These are phyloP conservation scores for Gadus chalcogrammus DNA, from an alignment of 2,113 vertebrate genomes.

Conservation along the genomic window DNA sequence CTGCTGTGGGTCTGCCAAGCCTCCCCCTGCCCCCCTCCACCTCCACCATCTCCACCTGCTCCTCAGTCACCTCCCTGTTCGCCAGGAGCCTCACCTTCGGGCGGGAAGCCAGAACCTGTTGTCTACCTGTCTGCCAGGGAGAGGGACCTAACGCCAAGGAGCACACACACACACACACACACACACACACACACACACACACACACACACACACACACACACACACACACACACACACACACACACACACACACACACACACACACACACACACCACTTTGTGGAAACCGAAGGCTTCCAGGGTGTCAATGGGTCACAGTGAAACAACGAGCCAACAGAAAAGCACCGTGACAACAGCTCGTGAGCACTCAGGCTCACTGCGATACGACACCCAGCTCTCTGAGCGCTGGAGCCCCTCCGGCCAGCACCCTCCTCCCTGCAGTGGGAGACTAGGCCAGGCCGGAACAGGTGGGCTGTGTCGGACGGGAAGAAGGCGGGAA, in stretches of 20 bases:
- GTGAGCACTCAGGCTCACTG: too few relatives aligned
- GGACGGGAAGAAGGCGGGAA: conserved; percentile 40
- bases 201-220: conserved; percentile 3
- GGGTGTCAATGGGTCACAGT: too few relatives aligned
- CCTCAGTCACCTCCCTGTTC: neutral
- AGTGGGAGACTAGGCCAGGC: too few relatives aligned
- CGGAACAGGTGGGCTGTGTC: too few relatives aligned
- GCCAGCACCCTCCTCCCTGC: conserved; percentile 26
- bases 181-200: too few relatives aligned
- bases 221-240: neutral
- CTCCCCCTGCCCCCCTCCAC: neutral
- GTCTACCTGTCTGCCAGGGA: neutral
- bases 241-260: neutral
- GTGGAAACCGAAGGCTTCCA: too few relatives aligned
- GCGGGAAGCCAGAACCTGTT: conserved; percentile 3
- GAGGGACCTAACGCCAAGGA: neutral
- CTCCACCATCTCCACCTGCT: too few relatives aligned
- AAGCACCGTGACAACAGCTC: too few relatives aligned
- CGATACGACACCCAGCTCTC: conserved; percentile 15
- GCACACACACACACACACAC: conserved; percentile 12
- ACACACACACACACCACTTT: too few relatives aligned
- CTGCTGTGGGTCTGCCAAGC: conserved; percentile 72
- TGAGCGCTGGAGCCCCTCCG: neutral
- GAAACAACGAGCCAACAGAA: too few relatives aligned
- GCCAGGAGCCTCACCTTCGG: neutral